Conservation (phyloP, 1,140 invertebrate species). For the Macrostomum lignano region DNA sequence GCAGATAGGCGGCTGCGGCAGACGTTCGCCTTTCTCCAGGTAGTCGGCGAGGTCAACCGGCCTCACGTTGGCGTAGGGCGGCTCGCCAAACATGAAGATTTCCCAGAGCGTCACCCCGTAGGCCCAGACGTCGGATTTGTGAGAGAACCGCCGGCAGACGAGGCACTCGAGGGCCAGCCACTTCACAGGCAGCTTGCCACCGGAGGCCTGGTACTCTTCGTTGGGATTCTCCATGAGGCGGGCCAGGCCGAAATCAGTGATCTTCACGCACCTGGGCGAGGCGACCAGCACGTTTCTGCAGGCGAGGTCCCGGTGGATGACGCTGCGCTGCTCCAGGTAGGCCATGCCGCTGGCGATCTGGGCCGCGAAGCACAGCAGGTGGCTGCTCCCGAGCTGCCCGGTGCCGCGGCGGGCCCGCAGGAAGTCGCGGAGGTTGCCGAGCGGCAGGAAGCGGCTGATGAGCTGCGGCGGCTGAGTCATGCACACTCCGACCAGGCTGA, state of each 20-base stretch:
- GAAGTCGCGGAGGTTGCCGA: slow-evolving; percentile 2
- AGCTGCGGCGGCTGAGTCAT: slow-evolving; percentile 3
- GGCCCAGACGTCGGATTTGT: slow-evolving; percentile 3
- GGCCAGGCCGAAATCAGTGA: slow-evolving; percentile 90
- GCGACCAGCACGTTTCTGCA: slow-evolving; percentile 92
- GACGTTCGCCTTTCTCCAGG: slow-evolving; percentile 6
- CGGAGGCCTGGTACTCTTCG: no score
- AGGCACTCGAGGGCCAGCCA: slow-evolving; percentile 4
- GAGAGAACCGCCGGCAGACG: not conserved
- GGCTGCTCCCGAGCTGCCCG: not conserved
- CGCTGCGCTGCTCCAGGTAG: slow-evolving; percentile 39
- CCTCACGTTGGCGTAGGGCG: slow-evolving; percentile 5
- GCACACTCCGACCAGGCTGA: slow-evolving; percentile 3
- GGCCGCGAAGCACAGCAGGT: slow-evolving; percentile 1
- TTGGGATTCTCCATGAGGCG: slow-evolving; percentile 50
- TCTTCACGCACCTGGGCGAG: slow-evolving; percentile 89
- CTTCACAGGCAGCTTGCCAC: slow-evolving; percentile 4
- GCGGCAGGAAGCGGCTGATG: not conserved
- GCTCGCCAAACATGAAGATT: slow-evolving; percentile 7
- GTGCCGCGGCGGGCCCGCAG: not conserved
- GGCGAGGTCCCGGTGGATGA: slow-evolving; percentile 43
- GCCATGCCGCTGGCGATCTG: slow-evolving; percentile 72
- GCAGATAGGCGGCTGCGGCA: slow-evolving; percentile 7
- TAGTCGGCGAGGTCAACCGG: slow-evolving; percentile 3
- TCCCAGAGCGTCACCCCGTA: slow-evolving; percentile 9